Conservation (phyloP, 2,888 invertebrate species). For the Monochamus alternatus region DNA sequence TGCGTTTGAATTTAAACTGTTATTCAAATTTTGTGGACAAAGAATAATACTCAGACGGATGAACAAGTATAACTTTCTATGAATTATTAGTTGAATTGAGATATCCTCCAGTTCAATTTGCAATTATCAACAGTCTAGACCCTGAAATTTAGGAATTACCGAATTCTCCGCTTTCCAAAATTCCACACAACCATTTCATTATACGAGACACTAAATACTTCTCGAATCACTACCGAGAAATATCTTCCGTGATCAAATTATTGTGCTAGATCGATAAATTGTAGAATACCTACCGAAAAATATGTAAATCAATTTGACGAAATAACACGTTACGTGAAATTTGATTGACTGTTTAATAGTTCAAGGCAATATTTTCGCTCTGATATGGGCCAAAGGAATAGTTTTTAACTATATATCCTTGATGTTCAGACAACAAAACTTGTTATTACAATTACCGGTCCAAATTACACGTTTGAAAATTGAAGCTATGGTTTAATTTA, state of each 20-base stretch:
- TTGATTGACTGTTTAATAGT: conserved; percentile 52
- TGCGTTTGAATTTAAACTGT: no score
- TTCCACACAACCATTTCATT: neutral
- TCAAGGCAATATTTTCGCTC: conserved; percentile 37
- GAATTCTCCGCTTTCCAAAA: neutral
- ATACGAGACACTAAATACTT: conserved; percentile 17
- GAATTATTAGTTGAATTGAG: neutral
- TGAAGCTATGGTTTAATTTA: conserved; percentile 39
- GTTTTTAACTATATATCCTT: conserved; percentile 34
- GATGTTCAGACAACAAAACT: conserved; percentile 38
- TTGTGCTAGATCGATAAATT: conserved; percentile 45
- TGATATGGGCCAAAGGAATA: conserved; percentile 25
- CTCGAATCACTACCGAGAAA: conserved; percentile 43
- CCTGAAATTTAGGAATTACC: neutral
- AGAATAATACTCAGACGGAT: no score
- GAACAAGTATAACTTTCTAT: no score
- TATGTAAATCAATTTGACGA: conserved; percentile 47
- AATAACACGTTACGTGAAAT: conserved; percentile 49
- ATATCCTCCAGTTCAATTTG: neutral
- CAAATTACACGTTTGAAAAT: conserved; percentile 47
- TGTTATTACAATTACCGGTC: conserved; percentile 41
- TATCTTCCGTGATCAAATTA: conserved; percentile 47
- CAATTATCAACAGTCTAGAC: neutral
- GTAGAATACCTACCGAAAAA: conserved; percentile 33
- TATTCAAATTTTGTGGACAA: no score